Conservation (phyloP, 2,797 vertebrate genomes). For the Miichthys miiuy region DNA sequence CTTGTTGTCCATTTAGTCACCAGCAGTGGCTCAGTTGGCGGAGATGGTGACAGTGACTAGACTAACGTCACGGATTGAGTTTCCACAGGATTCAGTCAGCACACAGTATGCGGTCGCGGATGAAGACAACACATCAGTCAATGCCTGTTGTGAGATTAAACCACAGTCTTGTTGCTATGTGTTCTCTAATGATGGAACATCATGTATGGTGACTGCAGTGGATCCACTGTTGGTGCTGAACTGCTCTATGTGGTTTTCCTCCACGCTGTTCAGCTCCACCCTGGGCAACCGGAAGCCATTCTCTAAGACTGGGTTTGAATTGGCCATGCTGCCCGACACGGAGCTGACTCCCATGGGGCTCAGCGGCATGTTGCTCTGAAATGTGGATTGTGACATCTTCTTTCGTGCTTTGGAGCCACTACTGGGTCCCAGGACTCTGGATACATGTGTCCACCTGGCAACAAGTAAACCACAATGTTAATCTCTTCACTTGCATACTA, state of each 20-base stretch:
- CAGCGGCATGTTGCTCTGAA: conserved; percentile 71
- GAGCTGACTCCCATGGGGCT: conserved; percentile 57
- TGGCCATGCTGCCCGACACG: conserved; percentile 59
- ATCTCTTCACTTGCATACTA: not conserved
- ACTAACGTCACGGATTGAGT: conserved; percentile 11
- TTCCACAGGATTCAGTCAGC: conserved; percentile 67
- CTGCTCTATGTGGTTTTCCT: conserved; percentile 71
- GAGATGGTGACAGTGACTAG: conserved; percentile 15
- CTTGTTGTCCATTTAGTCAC: conserved; percentile 21
- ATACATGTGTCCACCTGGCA: conserved; percentile 79
- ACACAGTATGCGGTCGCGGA: conserved; percentile 33
- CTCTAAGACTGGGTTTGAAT: conserved; percentile 35
- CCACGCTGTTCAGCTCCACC: conserved; percentile 57
- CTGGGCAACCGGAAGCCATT: conserved; percentile 72
- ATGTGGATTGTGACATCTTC: conserved; percentile 73
- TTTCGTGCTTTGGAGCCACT: conserved; percentile 74
- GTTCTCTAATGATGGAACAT: conserved; percentile 63
- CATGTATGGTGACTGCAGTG: conserved; percentile 79
- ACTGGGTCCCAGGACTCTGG: conserved; percentile 77
- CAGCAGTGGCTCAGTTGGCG: conserved; percentile 52
- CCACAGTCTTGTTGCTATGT: conserved; percentile 74
- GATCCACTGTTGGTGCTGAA: conserved; percentile 77
- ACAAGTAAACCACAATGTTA: not conserved
- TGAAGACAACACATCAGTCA: conserved; percentile 42
- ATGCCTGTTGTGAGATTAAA: conserved; percentile 18